Evolutionary conservation across 2,888 invertebrate genomes (phyloP).

Genomic region (Himalopsyche kuldschensis): DNA sequence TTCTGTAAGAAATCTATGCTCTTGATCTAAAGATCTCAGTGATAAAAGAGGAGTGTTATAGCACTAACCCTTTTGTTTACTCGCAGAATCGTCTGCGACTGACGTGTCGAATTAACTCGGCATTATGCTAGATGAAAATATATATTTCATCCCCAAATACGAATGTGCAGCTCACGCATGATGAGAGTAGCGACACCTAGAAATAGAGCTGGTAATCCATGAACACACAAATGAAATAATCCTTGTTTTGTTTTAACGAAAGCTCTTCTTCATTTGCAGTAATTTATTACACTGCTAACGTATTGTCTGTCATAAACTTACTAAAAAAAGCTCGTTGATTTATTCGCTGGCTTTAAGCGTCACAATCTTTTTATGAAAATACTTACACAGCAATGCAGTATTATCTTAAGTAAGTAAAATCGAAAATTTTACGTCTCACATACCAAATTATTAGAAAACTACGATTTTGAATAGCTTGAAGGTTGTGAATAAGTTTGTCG

Average conservation of each 20-base stretch:
- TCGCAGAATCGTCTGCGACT: slow-evolving; percentile 20
- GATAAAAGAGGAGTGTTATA: not conserved
- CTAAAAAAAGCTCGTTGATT: not conserved
- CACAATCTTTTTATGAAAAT: too few relatives aligned
- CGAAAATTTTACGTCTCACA: too few relatives aligned
- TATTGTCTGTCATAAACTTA: not conserved
- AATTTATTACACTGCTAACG: not conserved
- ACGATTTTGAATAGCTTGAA: too few relatives aligned
- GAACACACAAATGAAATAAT: slow-evolving; percentile 20
- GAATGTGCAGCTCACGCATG: not conserved
- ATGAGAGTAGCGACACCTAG: not conserved
- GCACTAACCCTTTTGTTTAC: slow-evolving; percentile 6
- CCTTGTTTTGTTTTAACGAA: slow-evolving; percentile 18
- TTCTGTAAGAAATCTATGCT: not conserved
- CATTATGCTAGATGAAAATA: slow-evolving; percentile 9
- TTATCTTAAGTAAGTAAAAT: too few relatives aligned
- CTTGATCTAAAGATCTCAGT: not conserved
- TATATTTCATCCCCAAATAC: slow-evolving; percentile 20
- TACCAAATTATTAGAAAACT: too few relatives aligned
- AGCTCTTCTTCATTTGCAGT: not conserved
- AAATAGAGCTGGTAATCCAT: slow-evolving; percentile 1
- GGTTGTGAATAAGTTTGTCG: too few relatives aligned
- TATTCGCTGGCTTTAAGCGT: not conserved
- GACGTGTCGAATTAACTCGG: slow-evolving; percentile 31
- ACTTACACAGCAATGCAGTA: too few relatives aligned